Conservation (phyloP, 2,888 invertebrate species). For the Orgyia antiqua region DNA sequence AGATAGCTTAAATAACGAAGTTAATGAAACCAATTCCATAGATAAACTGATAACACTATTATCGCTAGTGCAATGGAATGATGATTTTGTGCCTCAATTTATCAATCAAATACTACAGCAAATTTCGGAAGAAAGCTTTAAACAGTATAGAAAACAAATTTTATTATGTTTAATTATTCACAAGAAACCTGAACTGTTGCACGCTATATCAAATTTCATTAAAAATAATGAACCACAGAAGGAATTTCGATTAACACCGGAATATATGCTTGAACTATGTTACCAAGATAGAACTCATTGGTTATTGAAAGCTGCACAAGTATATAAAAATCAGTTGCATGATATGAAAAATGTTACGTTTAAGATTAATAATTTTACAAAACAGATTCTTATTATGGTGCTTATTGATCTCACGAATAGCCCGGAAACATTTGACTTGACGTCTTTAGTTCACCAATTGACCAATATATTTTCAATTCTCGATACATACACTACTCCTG, state of each 20-base stretch:
- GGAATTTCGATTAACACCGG: conserved; percentile 65
- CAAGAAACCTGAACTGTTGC: conserved; percentile 51
- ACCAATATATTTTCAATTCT: conserved; percentile 70
- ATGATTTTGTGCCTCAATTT: conserved; percentile 44
- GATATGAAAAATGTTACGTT: conserved; percentile 69
- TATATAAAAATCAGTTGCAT: conserved; percentile 62
- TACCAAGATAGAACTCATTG: conserved; percentile 70
- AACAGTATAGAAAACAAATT: conserved; percentile 66
- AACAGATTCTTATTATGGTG: conserved; percentile 71
- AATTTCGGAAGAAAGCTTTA: conserved; percentile 51
- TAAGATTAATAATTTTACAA: conserved; percentile 70
- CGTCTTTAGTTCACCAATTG: conserved; percentile 61
- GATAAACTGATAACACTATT: conserved; percentile 57
- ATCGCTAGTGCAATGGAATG: conserved; percentile 55
- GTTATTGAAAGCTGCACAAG: conserved; percentile 66
- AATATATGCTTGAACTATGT: conserved; percentile 71
- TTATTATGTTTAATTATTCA: conserved; percentile 61
- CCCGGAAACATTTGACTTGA: conserved; percentile 64
- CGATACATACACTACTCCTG: conserved; percentile 59
- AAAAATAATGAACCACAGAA: conserved; percentile 62
- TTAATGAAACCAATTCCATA: conserved; percentile 42
- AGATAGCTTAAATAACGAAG: conserved; percentile 51
- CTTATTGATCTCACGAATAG: conserved; percentile 70
- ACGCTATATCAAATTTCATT: conserved; percentile 48
- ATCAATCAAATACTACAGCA: conserved; percentile 46